phyloP scores from a whole-genome alignment of 1,140 invertebrate species.

The Sipha flava region DNA sequence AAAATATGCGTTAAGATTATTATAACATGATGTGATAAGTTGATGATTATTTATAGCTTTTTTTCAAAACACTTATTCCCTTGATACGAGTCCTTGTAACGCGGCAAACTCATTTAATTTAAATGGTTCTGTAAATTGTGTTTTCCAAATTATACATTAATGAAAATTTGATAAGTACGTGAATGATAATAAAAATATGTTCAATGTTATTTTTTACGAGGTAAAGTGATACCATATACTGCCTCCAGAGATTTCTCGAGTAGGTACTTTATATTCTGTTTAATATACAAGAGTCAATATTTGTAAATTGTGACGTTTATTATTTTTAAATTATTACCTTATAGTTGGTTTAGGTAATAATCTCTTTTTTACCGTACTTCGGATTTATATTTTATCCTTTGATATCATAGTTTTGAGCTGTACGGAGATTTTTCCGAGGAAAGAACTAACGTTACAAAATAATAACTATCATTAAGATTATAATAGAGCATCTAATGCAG shows the following conservation, averaged over 20 bases:
- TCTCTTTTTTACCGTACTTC: neutral
- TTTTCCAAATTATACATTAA: neutral
- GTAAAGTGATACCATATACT: neutral
- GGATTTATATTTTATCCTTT: neutral
- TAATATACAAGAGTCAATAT: neutral
- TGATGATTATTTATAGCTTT: neutral
- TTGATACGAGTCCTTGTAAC: neutral
- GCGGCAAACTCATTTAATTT: neutral
- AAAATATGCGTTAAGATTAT: neutral
- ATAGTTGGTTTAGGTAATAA: neutral
- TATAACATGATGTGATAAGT: neutral
- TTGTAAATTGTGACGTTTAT: neutral
- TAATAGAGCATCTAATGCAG: neutral
- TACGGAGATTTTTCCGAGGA: neutral
- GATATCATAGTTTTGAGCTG: too few relatives aligned
- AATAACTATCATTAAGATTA: neutral
- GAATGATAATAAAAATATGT: neutral
- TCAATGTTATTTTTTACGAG: neutral
- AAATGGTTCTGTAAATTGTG: neutral
- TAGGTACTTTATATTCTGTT: too few relatives aligned
- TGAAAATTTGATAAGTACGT: neutral
- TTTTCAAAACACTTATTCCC: neutral
- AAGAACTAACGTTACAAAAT: neutral
- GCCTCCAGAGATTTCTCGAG: neutral
- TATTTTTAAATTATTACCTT: neutral